Percentiles rank a stretch among this genome's conserved stretches.
phyloP scores from a whole-genome alignment of 2,113 vertebrate species.

The Lagopus muta region DNA sequence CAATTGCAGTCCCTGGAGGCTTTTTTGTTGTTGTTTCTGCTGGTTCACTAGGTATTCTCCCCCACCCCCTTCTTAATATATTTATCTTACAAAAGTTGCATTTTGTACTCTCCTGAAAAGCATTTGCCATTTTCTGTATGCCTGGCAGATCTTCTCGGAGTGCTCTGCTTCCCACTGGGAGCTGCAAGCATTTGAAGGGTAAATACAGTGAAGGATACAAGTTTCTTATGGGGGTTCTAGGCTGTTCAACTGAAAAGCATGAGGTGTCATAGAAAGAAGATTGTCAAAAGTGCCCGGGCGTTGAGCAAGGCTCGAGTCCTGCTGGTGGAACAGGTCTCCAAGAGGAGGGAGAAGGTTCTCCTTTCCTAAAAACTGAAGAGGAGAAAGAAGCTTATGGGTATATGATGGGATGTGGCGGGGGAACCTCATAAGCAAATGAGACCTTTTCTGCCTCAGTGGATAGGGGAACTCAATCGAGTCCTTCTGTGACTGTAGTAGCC shows the following conservation, averaged over 20 bases:
- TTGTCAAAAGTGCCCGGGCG: not conserved
- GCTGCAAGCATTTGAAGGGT: not conserved
- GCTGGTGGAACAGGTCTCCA: not conserved
- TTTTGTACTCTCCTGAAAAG: constrained; percentile 9
- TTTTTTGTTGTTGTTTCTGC: constrained; percentile 12
- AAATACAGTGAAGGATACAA: not conserved
- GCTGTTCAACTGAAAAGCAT: not conserved
- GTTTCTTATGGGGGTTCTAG: not conserved
- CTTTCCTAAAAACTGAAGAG: not conserved
- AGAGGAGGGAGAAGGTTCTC: not conserved
- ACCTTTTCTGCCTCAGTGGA: not conserved
- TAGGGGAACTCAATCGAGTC: not conserved
- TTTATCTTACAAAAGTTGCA: not conserved
- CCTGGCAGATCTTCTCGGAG: not conserved
- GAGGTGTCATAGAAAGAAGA: not conserved
- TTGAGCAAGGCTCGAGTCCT: not conserved
- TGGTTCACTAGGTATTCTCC: not conserved
- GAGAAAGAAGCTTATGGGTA: not conserved
- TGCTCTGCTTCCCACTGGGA: not conserved
- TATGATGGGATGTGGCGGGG: not conserved
- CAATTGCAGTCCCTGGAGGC: not conserved
- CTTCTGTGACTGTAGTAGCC: not conserved
- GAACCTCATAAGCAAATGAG: rapidly evolving
- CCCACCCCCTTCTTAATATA: not conserved
- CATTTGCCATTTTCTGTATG: not conserved